These are phyloP conservation scores for Oegoconia quadripuncta DNA, from an alignment of 2,888 invertebrate species.

Conservation along the genomic window DNA sequence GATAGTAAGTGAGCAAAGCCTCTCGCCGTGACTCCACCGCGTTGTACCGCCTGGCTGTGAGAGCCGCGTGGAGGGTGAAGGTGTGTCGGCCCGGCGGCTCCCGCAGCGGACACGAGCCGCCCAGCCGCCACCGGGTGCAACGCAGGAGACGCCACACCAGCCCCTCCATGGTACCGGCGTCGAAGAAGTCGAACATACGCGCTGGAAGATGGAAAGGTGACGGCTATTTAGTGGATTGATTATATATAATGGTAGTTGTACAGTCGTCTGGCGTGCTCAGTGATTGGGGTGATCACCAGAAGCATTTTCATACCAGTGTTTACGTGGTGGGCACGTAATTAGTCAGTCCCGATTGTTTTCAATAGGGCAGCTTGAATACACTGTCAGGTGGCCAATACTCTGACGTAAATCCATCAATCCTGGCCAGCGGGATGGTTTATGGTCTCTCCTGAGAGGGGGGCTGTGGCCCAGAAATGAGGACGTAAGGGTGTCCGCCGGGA, in stretches of 20 bases:
- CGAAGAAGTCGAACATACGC: constrained; percentile 96
- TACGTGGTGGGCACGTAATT: too few species aligned
- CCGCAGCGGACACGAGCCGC: constrained; percentile 64
- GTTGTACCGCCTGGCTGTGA: constrained; percentile 56
- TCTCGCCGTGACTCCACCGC: constrained; percentile 79
- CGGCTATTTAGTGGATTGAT: too few species aligned
- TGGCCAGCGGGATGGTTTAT: too few species aligned
- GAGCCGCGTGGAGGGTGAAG: constrained; percentile 83
- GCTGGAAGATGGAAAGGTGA: constrained; percentile 79
- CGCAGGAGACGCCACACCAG: constrained; percentile 89
- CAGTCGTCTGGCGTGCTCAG: neutral
- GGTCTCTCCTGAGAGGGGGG: too few species aligned
- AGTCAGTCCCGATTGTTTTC: too few species aligned
- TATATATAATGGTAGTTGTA: neutral
- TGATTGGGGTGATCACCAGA: too few species aligned
- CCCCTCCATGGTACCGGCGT: constrained; percentile 94
- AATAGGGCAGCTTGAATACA: too few species aligned
- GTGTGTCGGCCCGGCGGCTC: constrained; percentile 64
- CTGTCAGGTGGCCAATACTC: too few species aligned
- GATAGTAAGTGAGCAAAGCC: constrained; percentile 90
- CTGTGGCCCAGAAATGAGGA: too few species aligned
- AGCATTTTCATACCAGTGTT: too few species aligned
- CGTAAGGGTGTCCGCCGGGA: too few species aligned
- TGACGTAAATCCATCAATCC: too few species aligned
- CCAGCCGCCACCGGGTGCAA: constrained; percentile 80